A percentile compares a stretch with the other conserved stretches of the same genome.
Evolutionary conservation across 2,888 invertebrate species (phyloP).

Genomic region (Hololepta plana): DNA sequence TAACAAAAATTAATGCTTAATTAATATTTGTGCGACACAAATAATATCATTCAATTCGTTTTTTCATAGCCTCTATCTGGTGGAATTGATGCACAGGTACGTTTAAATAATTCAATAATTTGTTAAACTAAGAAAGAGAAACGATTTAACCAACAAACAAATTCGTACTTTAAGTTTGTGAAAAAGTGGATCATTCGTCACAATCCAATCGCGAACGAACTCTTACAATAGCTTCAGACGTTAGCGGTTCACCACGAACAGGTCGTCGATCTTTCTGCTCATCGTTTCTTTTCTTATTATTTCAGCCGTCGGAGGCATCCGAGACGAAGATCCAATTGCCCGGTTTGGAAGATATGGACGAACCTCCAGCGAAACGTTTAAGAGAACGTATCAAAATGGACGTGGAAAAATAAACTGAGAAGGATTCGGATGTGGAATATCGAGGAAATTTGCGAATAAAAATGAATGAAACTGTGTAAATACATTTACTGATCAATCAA

Average conservation of each 20-base stretch:
- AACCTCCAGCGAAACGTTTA: conserved; percentile 26
- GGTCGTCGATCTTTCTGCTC: neutral
- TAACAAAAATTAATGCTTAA: conserved; percentile 4
- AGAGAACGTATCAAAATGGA: conserved; percentile 23
- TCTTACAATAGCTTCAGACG: too few relatives aligned
- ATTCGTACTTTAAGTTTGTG: too few relatives aligned
- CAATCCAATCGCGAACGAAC: too few relatives aligned
- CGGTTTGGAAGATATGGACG: conserved; percentile 38
- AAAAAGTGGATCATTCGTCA: too few relatives aligned
- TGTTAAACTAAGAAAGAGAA: too few relatives aligned
- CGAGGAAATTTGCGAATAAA: too few relatives aligned
- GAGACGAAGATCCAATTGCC: conserved; percentile 62
- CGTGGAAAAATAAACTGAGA: conserved; percentile 18
- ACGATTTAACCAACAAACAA: too few relatives aligned
- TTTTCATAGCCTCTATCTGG: conserved; percentile 17
- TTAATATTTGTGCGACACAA: conserved; percentile 1
- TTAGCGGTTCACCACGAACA: neutral
- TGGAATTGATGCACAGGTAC: conserved; percentile 47
- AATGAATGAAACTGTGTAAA: too few relatives aligned
- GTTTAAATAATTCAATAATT: too few relatives aligned
- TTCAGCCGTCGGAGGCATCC: conserved; percentile 61
- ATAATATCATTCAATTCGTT: neutral
- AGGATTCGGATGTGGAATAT: too few relatives aligned
- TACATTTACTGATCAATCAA: too few relatives aligned
- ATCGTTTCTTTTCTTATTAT: conserved; percentile 8